Conservation (phyloP, 2,888 invertebrate genomes). For the Clunio marinus region DNA sequence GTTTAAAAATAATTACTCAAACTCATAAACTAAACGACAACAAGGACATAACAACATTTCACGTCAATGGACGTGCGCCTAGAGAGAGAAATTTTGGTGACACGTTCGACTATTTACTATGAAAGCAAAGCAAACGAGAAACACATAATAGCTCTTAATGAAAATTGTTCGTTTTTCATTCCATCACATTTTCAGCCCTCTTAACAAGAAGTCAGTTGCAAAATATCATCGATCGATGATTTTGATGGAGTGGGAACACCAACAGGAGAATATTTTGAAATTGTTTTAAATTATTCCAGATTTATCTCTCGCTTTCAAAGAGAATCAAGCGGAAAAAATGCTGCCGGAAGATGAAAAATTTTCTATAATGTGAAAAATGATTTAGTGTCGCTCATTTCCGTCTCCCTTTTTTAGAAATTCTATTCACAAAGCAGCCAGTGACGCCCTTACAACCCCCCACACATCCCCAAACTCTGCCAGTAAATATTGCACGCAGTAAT, state of each 20-base stretch:
- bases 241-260: too few relatives aligned
- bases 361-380: constrained; percentile 23
- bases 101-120: constrained; percentile 32
- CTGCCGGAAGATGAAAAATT: constrained; percentile 15
- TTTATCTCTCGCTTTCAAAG: constrained; percentile 20
- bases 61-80: constrained; percentile 3
- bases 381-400: constrained; percentile 35
- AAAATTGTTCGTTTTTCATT: constrained; percentile 18
- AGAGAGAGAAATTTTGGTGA: constrained; percentile 17
- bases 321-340: constrained; percentile 26
- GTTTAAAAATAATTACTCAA: constrained; percentile 29
- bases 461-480: neutral
- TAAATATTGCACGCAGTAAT: constrained; percentile 11
- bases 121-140: neutral
- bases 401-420: neutral
- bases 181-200: too few relatives aligned
- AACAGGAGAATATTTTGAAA: constrained; percentile 22
- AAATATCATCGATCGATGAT: too few relatives aligned
- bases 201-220: too few relatives aligned
- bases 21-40: constrained; percentile 30
- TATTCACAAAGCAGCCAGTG: neutral
- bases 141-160: constrained; percentile 31
- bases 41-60: constrained; percentile 18
- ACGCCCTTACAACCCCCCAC: neutral
- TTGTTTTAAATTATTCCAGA: constrained; percentile 23